A percentile compares a stretch with the other conserved stretches of the same genome.
These are phyloP conservation scores for Clusia tigrina DNA, from an alignment of 2,888 invertebrate genomes.

Conservation along the genomic window DNA sequence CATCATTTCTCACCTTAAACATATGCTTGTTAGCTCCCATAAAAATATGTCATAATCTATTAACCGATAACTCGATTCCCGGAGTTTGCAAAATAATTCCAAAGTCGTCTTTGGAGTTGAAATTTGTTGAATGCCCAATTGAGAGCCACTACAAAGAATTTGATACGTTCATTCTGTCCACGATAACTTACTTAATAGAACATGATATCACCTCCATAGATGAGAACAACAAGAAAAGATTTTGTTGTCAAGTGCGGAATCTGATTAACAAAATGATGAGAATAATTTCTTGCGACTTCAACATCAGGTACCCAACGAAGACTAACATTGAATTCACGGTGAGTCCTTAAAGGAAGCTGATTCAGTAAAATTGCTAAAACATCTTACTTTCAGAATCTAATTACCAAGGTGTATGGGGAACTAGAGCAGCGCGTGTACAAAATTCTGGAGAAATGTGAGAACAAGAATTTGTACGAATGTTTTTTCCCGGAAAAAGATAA, in stretches of 20 bases:
- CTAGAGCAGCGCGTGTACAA: conserved; percentile 38
- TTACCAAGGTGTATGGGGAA: conserved; percentile 45
- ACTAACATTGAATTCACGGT: conserved; percentile 50
- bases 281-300: conserved; percentile 49
- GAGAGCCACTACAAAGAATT: no score
- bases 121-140: no score
- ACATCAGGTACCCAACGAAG: conserved; percentile 46
- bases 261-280: conserved; percentile 45
- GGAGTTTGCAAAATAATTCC: no score
- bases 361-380: no score
- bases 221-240: conserved; percentile 40
- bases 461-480: no score
- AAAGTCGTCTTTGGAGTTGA: no score
- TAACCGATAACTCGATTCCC: no score
- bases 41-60: no score
- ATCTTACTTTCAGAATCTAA: conserved; percentile 38
- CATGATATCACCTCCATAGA: conserved; percentile 25
- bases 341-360: conserved; percentile 11
- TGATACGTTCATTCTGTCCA: no score
- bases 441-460: conserved; percentile 31
- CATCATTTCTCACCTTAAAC: no score
- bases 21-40: no score
- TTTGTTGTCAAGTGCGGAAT: conserved; percentile 49
- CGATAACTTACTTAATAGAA: conserved; percentile 35
- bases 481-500: no score